Evolutionary conservation across 2,888 invertebrate species (phyloP).

Genomic region (Conistra vaccinii): DNA sequence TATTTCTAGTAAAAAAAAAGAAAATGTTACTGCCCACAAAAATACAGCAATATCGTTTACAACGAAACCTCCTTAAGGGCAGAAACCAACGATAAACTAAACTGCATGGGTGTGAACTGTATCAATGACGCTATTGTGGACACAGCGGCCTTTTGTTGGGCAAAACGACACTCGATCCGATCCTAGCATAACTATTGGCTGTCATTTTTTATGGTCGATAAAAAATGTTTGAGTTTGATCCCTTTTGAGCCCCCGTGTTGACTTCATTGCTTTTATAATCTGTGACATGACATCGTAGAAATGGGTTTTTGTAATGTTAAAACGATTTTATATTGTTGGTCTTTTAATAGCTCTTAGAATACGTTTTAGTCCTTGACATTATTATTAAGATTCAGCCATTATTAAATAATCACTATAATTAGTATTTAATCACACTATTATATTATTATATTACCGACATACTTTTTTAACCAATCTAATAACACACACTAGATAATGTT

Average conservation of each 20-base stretch:
- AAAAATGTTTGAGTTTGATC: slow-evolving; percentile 42
- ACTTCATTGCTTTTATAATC: slow-evolving; percentile 35
- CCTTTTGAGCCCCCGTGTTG: slow-evolving; percentile 30
- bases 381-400: background rate
- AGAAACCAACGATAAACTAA: slow-evolving; percentile 26
- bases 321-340: background rate
- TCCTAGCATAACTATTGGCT: slow-evolving; percentile 42
- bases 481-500: background rate
- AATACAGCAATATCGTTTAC: slow-evolving; percentile 18
- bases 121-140: slow-evolving; percentile 40
- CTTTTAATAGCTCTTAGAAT: slow-evolving; percentile 1
- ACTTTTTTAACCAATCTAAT: background rate
- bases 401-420: background rate
- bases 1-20: background rate
- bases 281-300: slow-evolving; percentile 12
- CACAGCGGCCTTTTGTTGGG: slow-evolving; percentile 32
- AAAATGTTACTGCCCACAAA: background rate
- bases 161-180: slow-evolving; percentile 42
- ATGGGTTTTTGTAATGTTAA: slow-evolving; percentile 19
- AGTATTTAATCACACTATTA: background rate
- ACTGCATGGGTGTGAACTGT: slow-evolving; percentile 48
- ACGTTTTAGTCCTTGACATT: background rate
- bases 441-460: background rate
- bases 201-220: slow-evolving; percentile 53
- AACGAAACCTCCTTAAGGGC: background rate